These are phyloP conservation scores for Anomalospiza imberbis DNA, from an alignment of 2,797 vertebrate genomes.

Conservation along the genomic window DNA sequence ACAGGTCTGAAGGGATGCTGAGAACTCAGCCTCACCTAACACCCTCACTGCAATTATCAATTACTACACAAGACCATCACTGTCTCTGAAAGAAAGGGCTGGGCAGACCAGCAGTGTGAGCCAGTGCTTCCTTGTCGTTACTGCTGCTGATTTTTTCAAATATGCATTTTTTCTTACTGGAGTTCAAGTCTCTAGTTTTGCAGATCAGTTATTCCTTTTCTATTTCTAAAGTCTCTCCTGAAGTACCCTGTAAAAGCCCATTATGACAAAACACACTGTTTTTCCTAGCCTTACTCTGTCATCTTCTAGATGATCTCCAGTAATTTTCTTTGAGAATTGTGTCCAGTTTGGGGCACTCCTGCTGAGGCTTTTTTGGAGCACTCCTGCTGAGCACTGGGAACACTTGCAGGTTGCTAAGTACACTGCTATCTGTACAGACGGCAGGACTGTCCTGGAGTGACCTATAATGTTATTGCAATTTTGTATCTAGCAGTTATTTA, in stretches of 20 bases:
- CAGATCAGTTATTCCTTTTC: neutral
- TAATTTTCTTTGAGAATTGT: neutral
- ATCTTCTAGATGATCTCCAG: neutral
- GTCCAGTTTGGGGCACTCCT: neutral
- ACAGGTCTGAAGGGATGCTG: neutral
- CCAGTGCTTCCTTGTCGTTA: neutral
- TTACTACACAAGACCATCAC: neutral
- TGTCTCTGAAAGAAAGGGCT: neutral
- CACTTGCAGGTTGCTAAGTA: neutral
- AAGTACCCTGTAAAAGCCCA: neutral
- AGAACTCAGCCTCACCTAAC: neutral
- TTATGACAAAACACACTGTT: neutral
- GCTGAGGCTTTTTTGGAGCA: neutral
- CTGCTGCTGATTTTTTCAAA: neutral
- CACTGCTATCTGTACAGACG: neutral
- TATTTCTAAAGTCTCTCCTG: neutral
- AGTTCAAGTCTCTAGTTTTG: neutral
- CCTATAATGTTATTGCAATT: neutral
- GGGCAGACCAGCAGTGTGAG: neutral
- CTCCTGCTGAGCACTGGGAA: neutral
- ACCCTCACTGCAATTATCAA: neutral
- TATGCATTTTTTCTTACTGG: neutral
- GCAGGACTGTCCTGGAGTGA: neutral
- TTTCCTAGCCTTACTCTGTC: neutral
- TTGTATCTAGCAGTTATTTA: neutral